Evolutionary conservation across 2,113 vertebrate species (phyloP), one percentile per base, ranked within the genome.

Genomic region (Ploceus nigricollis): DNA sequence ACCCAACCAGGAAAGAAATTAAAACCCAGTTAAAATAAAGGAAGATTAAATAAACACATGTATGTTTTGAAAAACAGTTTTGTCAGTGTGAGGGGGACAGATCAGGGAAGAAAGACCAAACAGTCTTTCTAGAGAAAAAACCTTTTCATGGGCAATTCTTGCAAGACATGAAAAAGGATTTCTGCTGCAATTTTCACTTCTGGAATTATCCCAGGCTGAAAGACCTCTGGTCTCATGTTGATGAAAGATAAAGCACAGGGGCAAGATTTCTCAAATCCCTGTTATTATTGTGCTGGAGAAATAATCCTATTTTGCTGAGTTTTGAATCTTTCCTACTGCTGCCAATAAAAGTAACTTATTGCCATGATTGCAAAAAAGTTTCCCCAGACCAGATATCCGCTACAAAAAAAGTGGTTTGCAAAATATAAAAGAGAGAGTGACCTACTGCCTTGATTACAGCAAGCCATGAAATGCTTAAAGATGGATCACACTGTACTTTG

Each of bases 161-260:
- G 70, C 77, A 77, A 85, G 79, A 48, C 23, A 42, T 50, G 15
- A 48, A 89, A 94, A 88, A 83, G 57, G 25, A 64, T 88, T 93
- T 92, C 76, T 90, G 60, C 57, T 87, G 89, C 69, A 71, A 78
- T 97, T 87, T 94, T 94, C 77, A 82, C 56, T 90, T 93, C 82
- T 93, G 77, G 70, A 96, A 85, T 93, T 90, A 93, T 90, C 79
- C 58, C 57, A 78, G 53, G 24, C 61, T 83, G 76, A 87, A 91
- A 88, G 56, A 89, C 33, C 39, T 92, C 83, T 83, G 50, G 53
- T 71, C 77, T 91, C 35, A 35, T 58, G 22, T 45, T 93, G 90
- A 91, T 96, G 86, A 94, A 94, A 95, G 82, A 82, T 68, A 87
- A 87, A 94, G 51, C 12, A 68, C 47, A 92, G 57, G 40, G 82